phyloP scores from a whole-genome alignment of 1,140 invertebrate species.

The Drosophila serrata region DNA sequence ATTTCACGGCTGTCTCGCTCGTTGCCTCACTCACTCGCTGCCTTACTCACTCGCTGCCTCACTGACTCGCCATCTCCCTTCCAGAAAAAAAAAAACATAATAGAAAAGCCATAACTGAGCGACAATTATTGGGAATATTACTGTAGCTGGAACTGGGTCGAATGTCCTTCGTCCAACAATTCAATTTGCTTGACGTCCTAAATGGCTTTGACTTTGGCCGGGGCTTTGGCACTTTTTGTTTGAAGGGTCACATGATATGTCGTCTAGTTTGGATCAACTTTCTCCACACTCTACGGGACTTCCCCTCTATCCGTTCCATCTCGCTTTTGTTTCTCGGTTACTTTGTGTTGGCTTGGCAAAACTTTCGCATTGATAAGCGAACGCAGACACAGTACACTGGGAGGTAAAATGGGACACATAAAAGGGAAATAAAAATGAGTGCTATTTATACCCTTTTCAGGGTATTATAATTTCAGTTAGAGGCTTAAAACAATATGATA shows the following conservation, averaged over 20 bases:
- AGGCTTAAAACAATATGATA: no score
- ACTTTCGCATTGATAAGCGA: conserved; percentile 61
- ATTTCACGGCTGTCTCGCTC: conserved; percentile 37
- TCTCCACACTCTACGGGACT: conserved; percentile 3
- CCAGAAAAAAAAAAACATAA: neutral
- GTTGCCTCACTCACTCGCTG: neutral
- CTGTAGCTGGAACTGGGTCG: conserved; percentile 34
- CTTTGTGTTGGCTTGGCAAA: conserved; percentile 51
- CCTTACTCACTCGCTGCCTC: neutral
- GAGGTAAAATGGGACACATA: neutral
- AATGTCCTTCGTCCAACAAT: conserved; percentile 36
- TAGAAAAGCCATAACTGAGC: conserved; percentile 34
- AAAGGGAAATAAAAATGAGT: neutral
- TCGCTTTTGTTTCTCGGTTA: conserved; percentile 44
- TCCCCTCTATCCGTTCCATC: neutral
- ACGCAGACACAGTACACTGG: neutral
- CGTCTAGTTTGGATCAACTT: conserved; percentile 57
- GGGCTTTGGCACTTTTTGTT: conserved; percentile 43
- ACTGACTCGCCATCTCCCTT: neutral
- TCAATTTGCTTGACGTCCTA: conserved; percentile 65
- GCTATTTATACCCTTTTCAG: no score
- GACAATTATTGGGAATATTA: conserved; percentile 63
- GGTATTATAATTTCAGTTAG: no score
- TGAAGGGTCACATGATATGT: conserved; percentile 64
- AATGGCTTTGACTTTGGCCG: conserved; percentile 51